A percentile compares a stretch with the other conserved stretches of the same genome.
phyloP scores from a whole-genome alignment of 2,113 vertebrate genomes.

The Pongo pygmaeus region DNA sequence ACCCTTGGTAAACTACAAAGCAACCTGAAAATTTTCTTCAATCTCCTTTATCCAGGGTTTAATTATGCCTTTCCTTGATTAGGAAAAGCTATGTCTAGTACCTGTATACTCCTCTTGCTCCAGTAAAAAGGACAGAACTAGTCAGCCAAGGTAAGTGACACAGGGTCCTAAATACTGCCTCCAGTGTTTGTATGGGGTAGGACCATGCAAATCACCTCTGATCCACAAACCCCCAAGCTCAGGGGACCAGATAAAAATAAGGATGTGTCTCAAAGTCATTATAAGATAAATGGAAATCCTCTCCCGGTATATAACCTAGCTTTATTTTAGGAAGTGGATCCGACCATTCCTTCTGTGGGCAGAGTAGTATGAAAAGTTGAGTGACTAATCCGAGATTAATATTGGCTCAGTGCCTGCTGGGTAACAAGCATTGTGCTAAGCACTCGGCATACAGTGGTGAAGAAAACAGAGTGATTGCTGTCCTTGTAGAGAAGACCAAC shows the following conservation, averaged over 20 bases:
- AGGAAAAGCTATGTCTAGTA: background rate
- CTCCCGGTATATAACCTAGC: background rate
- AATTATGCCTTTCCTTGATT: background rate
- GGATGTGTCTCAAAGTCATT: background rate
- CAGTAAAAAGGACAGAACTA: background rate
- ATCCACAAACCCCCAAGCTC: background rate
- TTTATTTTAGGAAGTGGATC: background rate
- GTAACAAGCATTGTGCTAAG: background rate
- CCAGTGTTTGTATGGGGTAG: background rate
- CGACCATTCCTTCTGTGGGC: fast-evolving
- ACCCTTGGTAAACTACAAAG: background rate
- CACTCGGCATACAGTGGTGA: fast-evolving
- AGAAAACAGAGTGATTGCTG: background rate
- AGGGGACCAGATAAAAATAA: background rate
- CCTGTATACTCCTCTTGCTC: background rate
- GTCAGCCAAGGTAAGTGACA: background rate
- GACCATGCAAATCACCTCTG: background rate
- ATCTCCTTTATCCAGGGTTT: background rate
- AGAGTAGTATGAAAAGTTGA: background rate
- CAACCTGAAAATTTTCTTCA: background rate
- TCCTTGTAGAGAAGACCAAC: background rate
- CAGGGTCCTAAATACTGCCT: background rate
- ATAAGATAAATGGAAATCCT: background rate
- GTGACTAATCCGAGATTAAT: fast-evolving
- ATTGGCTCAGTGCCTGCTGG: background rate